These are phyloP conservation scores for Furcula furcula DNA, from an alignment of 2,888 invertebrate genomes.

Conservation along the genomic window DNA sequence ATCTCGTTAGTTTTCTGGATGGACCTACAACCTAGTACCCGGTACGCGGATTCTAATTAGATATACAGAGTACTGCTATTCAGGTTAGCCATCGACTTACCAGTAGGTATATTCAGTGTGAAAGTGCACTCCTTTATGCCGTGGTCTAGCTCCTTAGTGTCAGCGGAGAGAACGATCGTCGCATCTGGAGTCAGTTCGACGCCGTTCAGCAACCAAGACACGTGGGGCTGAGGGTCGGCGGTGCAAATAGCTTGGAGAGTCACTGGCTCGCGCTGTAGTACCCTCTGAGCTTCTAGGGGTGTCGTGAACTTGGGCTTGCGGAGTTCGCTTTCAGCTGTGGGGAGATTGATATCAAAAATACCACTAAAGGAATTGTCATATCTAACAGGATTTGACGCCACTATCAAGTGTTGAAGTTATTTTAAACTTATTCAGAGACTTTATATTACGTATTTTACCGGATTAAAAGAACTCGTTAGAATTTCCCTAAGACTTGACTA, in stretches of 20 bases:
- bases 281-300: conserved; percentile 85
- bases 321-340: conserved; percentile 88
- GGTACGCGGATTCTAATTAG: no score
- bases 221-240: conserved; percentile 94
- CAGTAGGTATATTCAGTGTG: conserved; percentile 88
- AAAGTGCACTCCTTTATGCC: conserved; percentile 91
- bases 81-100: conserved; percentile 66
- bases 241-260: conserved; percentile 88
- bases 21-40: no score
- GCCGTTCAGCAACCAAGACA: conserved; percentile 92
- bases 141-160: conserved; percentile 86
- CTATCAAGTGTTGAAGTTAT: no score
- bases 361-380: no score
- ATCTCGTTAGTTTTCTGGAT: no score
- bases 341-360: no score
- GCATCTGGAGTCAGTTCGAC: conserved; percentile 84
- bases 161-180: conserved; percentile 83
- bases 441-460: no score
- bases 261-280: conserved; percentile 85
- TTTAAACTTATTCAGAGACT: no score
- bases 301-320: conserved; percentile 88
- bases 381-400: no score
- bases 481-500: no score
- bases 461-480: no score
- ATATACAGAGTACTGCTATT: no score